Base-by-base conservation (phyloP, 2,888 invertebrate genomes). In the Macrophya alboannulata region DNA sequence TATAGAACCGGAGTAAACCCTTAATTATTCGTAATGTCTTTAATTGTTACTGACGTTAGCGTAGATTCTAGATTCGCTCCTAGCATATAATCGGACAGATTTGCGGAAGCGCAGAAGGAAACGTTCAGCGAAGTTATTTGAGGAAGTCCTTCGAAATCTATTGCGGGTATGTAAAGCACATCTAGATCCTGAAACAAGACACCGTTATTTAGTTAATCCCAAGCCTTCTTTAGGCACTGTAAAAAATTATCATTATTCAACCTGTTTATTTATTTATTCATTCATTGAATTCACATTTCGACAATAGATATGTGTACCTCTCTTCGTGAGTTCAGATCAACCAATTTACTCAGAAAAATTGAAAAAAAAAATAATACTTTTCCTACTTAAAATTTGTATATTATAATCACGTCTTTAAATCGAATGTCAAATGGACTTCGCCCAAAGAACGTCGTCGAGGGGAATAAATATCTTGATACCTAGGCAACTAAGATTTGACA, bases 21-120 rank as follows among this genome's bases (percentile, higher is more conserved):
- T n/a, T 91, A 77, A 5, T 17, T 86, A 0, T 84, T 87, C 21
- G 88, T 90, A 74, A 92, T 90, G 84, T 92, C 91, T 37, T 89
- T 89, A 9, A 92, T 86, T 43, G 86, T 84, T 12, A 92, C 86
- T 12, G 59, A 43, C 17, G n/a, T 40, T 9, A 81, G 2, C 3
- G 25, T 37, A 0, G 0, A 0, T 6, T 59, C 10, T 17, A 62
- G 21, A 21, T 40, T 1, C 0, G 3, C 1, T 5, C 37, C 81
- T n/a, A n/a, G n/a, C 31, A 51, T 77, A 17, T 4, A 31, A 21
- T 0, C 1, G 9, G 31, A 84, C 0, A 92, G 82, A 48, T 88
- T 88, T 9, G 87, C 91, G 1, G 86, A 86, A 6, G 21, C 68
- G 84, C 92, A 92, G 4, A 89, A 89, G 0, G 89, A 87, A 31